Conservation (phyloP, 2,113 vertebrate species). For the Thinocorus orbignyianus region DNA sequence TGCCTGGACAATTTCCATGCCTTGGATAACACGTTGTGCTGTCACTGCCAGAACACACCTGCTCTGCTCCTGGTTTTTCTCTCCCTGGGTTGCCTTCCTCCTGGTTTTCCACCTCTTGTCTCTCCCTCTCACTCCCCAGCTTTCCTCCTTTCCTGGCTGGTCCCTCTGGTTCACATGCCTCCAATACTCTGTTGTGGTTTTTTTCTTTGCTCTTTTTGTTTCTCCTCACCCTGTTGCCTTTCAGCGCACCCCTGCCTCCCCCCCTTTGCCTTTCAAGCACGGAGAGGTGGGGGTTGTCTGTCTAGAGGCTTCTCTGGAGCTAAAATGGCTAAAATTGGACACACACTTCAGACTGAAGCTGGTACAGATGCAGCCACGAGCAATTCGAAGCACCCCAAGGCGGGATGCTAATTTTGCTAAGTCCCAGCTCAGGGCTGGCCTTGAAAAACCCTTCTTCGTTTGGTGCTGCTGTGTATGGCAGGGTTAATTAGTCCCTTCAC, state of each 20-base stretch:
- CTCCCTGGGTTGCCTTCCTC: background rate
- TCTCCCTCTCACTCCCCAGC: background rate
- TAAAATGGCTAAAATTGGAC: background rate
- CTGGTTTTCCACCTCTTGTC: background rate
- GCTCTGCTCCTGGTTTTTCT: background rate
- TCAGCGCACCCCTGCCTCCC: background rate
- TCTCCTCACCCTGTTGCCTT: accelerated
- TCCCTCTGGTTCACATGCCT: accelerated
- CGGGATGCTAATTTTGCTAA: background rate
- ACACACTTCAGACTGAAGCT: background rate
- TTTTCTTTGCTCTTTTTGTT: background rate
- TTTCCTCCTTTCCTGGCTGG: background rate
- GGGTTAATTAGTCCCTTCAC: background rate
- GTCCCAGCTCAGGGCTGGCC: background rate
- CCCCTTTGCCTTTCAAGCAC: background rate
- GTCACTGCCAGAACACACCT: background rate
- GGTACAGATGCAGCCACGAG: accelerated
- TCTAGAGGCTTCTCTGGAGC: background rate
- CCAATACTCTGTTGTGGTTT: accelerated
- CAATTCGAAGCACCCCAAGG: background rate
- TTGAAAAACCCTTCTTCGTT: background rate
- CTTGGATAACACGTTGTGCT: background rate
- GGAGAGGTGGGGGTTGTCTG: background rate
- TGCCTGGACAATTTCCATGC: background rate
- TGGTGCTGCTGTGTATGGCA: accelerated